Evolutionary conservation across 2,888 invertebrate genomes (phyloP).

Genomic region (Megalurothrips usitatus): DNA sequence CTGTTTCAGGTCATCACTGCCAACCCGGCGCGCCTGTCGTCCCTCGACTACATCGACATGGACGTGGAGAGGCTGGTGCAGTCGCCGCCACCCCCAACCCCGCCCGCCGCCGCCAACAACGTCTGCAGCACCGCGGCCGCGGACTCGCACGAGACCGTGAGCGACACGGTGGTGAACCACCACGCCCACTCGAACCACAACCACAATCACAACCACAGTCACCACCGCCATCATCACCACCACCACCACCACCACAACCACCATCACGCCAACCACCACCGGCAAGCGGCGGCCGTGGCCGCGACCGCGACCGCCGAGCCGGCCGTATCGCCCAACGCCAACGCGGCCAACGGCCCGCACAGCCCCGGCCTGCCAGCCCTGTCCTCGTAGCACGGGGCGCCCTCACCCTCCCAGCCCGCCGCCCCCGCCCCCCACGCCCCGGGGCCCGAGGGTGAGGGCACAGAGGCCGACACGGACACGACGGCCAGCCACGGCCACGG

Average conservation of each 20-base stretch:
- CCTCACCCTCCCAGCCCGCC: slow-evolving; percentile 1
- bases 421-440: not conserved
- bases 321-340: no score
- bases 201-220: not conserved
- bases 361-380: not conserved
- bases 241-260: not conserved
- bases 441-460: not conserved
- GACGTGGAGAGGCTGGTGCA: slow-evolving; percentile 12
- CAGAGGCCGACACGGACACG: slow-evolving; percentile 8
- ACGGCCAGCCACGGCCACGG: not conserved
- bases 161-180: not conserved
- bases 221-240: not conserved
- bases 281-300: not conserved
- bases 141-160: not conserved
- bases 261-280: not conserved
- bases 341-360: not conserved
- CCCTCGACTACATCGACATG: slow-evolving; percentile 20
- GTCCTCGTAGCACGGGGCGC: slow-evolving; percentile 2
- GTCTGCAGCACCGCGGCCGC: not conserved
- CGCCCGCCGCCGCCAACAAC: not conserved
- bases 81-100: not conserved
- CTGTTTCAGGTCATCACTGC: not conserved
- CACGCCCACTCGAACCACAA: not conserved
- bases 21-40: slow-evolving; percentile 1
- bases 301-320: not conserved